Base-by-base conservation (phyloP, 1,140 invertebrate species). In the Hyposmocoma kahamanoa region DNA sequence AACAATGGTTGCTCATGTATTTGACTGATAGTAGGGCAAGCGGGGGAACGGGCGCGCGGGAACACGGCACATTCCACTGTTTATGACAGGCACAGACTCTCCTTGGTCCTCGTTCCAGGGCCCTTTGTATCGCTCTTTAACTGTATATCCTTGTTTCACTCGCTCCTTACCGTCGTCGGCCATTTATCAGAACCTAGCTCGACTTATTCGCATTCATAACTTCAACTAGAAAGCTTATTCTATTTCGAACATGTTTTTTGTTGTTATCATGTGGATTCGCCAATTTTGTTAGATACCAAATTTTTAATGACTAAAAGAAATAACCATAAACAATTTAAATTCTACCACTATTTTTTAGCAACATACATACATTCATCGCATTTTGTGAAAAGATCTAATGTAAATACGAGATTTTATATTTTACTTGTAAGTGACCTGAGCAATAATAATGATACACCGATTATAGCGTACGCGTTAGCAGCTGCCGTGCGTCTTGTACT, bases 31-130 rank as follows among this genome's bases (percentile, higher is more conserved):
- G 47, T 51, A 47, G 48, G 22, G 36, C 26, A 46, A 11, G 34
- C 11, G 34, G 22, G 26, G 49, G 20, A 39, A 46, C 13, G 51
- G 47, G 52, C 30, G 26, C 46, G 45, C 17, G 50, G 42, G 54
- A 43, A 52, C 30, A 24, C 18, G 53, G 46, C 43, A 53, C 57
- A 63, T 67, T 67, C 64, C 57, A 47, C 32, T 18, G 50, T 63
- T 67, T 67, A 67, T 54, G 56, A 59, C 57, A 52, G 52, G 55
- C 57, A 22, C 53, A 44, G 26, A 30, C 54, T 19, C 19, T 46
- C 42, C 34, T 51, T 24, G 45, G 45, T 32, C 39, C 39, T 21
- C 19, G 34, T 24, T 24, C 46, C 41, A 42, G 50, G 45, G 45
- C 55, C 42, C 41, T 58, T 53, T 55, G 47, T 54, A 42, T 51